Evolutionary conservation across 2,797 vertebrate genomes (phyloP).

Genomic region (Arrhamphus sclerolepis): DNA sequence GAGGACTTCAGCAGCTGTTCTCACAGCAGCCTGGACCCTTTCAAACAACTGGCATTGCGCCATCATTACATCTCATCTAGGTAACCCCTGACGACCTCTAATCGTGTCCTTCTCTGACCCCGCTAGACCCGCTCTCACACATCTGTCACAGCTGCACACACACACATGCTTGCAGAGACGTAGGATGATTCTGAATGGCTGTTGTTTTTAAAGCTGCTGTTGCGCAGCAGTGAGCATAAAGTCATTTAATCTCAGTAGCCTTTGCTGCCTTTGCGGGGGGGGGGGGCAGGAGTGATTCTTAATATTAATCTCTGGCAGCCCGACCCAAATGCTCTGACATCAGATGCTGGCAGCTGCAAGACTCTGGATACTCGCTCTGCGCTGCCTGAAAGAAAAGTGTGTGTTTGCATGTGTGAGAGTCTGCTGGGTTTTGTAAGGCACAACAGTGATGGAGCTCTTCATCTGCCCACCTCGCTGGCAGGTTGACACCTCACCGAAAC

Average conservation of each 20-base stretch:
- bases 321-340: constrained; percentile 54
- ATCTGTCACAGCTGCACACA: constrained; percentile 48
- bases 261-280: constrained; percentile 46
- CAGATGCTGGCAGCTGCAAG: constrained; percentile 42
- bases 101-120: constrained; percentile 51
- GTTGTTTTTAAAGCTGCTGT: constrained; percentile 57
- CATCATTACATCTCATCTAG: constrained; percentile 66
- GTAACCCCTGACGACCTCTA: constrained; percentile 53
- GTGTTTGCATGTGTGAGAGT: constrained; percentile 10
- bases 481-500: constrained; percentile 34
- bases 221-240: constrained; percentile 58
- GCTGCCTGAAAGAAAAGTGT: constrained; percentile 30
- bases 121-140: constrained; percentile 51
- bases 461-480: constrained; percentile 46
- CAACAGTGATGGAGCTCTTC: constrained; percentile 64
- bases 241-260: constrained; percentile 69
- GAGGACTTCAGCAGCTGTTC: constrained; percentile 71
- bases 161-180: constrained; percentile 5
- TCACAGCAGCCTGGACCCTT: constrained; percentile 59
- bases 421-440: constrained; percentile 37
- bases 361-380: constrained; percentile 30
- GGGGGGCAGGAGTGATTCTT: constrained; percentile 59
- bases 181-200: constrained; percentile 37
- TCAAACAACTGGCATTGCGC: constrained; percentile 68
- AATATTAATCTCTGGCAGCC: constrained; percentile 71